Base-by-base conservation (phyloP, 2,888 invertebrate genomes). In the Argyresthia albistria region DNA sequence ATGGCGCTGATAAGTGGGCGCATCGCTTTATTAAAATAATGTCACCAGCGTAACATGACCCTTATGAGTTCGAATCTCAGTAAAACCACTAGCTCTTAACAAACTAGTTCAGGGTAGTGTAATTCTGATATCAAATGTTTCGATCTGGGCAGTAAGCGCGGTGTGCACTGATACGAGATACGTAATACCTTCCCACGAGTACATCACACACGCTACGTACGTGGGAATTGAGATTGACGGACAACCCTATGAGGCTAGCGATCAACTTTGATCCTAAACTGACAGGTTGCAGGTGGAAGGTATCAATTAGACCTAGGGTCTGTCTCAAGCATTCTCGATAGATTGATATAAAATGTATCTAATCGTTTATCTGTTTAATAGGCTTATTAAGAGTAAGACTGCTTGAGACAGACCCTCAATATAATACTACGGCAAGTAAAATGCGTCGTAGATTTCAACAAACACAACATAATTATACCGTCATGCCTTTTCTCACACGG, bases 151-250 rank as follows among this genome's bases (percentile, higher is more conserved):
- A 76, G 61, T 59, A 60, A 62, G 62, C 60, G 60, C 62, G 68
- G 67, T 75, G 78, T 72, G 73, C 76, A 74, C 62, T 76, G 79
- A 71, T 73, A 70, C 73, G 76, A 67, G 77, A 76, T 76, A 73
- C 69, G 69, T 81, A 78, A 80, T 83, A 75, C 76, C 78, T 86
- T 87, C 86, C 83, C 86, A 87, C 83, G 86, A 78, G 71, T 67
- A 69, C 59, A 6, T 25, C 25, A 25, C 25, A 25, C 25, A 25
- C 25, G 25, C 61, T 60, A 56, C 56, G 57, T 60, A 62, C 70
- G 66, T 79, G 78, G 69, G 74, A 74, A 73, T 58, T 56, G 47
- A 57, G 56, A 54, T 35, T 54, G 56, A 11, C 9, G 42, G 3
- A 42, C 12, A 12, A 11, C n/a, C 42, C 1, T 42, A 11, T 11